phyloP scores from a whole-genome alignment of 2,888 invertebrate genomes.

The Lasioglossum zephyrum region DNA sequence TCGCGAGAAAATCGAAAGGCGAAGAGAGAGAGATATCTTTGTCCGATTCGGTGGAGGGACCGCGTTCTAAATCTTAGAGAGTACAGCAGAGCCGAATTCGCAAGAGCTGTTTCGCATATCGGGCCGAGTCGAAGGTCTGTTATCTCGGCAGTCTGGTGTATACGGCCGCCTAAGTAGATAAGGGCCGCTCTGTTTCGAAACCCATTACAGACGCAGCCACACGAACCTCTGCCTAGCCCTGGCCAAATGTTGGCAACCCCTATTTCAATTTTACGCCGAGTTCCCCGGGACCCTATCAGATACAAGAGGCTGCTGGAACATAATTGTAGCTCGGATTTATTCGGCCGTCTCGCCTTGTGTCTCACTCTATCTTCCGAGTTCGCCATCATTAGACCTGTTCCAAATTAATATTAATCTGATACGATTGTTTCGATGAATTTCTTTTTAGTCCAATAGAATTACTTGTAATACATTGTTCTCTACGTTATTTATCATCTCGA shows the following conservation, averaged over 20 bases:
- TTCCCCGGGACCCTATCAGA: slow-evolving; percentile 55
- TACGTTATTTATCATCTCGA: no score
- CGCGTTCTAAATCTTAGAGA: not conserved
- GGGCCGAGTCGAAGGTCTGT: slow-evolving; percentile 49
- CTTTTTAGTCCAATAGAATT: no score
- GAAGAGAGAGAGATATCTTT: not conserved
- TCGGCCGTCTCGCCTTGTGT: not conserved
- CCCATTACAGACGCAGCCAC: slow-evolving; percentile 48
- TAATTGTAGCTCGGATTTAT: slow-evolving; percentile 53
- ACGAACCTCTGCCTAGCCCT: slow-evolving; percentile 21
- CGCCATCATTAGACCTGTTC: not conserved
- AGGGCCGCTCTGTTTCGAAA: slow-evolving; percentile 47
- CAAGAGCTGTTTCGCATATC: slow-evolving; percentile 30
- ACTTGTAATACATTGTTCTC: no score
- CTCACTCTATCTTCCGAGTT: not conserved
- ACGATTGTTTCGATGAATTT: no score
- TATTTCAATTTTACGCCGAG: slow-evolving; percentile 67
- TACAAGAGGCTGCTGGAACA: slow-evolving; percentile 42
- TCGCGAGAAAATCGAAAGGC: not conserved
- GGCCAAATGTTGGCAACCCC: slow-evolving; percentile 53
- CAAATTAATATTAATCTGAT: not conserved
- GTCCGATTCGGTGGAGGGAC: not conserved
- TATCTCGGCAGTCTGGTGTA: slow-evolving; percentile 49
- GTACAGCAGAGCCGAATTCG: not conserved
- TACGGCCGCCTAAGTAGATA: slow-evolving; percentile 53